phyloP scores from a whole-genome alignment of 2,888 invertebrate genomes.

The Campoplex nolae region DNA sequence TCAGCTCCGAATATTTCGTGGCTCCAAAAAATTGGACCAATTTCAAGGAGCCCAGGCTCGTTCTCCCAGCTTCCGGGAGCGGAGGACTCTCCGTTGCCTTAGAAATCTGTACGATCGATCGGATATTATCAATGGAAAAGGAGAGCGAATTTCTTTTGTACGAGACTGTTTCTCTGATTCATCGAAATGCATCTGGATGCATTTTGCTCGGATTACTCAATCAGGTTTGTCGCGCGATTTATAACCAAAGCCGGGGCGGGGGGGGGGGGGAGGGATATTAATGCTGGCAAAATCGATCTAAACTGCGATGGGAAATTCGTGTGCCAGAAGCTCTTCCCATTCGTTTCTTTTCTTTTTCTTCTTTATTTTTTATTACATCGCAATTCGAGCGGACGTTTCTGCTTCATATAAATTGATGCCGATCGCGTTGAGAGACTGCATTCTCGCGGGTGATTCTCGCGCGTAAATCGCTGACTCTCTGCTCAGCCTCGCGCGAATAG shows the following conservation, averaged over 20 bases:
- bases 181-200: slow-evolving; percentile 44
- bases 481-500: neutral
- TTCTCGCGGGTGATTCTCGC: neutral
- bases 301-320: neutral
- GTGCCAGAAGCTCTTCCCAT: neutral
- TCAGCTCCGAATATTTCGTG: too few relatives aligned
- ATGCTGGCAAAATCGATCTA: slow-evolving; percentile 14
- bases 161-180: neutral
- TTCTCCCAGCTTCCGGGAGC: too few relatives aligned
- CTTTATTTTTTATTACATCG: neutral
- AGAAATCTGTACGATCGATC: too few relatives aligned
- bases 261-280: neutral
- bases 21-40: too few relatives aligned
- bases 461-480: slow-evolving; percentile 2
- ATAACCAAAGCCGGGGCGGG: neutral
- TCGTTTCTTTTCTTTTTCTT: too few relatives aligned
- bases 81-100: too few relatives aligned
- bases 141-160: too few relatives aligned
- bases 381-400: neutral
- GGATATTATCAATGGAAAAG: neutral
- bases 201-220: slow-evolving; percentile 17
- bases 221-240: slow-evolving; percentile 18
- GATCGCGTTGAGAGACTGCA: neutral
- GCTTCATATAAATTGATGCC: neutral
- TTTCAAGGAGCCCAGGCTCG: too few relatives aligned